phyloP scores from a whole-genome alignment of 2,113 vertebrate genomes.

The Oryzias javanicus region DNA sequence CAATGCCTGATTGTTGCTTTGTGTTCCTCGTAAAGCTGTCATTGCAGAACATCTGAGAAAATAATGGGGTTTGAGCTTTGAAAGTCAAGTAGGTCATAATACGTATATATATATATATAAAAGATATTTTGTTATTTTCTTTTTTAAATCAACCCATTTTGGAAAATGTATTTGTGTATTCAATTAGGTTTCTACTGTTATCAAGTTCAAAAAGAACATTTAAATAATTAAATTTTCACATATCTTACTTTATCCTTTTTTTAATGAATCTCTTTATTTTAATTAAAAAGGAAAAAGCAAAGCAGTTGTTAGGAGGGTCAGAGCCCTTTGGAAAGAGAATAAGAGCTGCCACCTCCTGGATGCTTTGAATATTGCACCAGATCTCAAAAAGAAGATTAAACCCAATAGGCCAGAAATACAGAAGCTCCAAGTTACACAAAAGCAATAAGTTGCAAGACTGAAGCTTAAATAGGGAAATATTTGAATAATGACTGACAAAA shows the following conservation, averaged over 20 bases:
- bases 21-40: constrained; percentile 30
- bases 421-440: neutral
- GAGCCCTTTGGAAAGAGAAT: constrained; percentile 66
- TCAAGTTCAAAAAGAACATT: too few species aligned
- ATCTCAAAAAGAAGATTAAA: constrained; percentile 6
- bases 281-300: neutral
- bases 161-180: too few species aligned
- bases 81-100: constrained; percentile 26
- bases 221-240: neutral
- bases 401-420: neutral
- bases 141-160: neutral
- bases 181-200: too few species aligned
- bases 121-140: neutral
- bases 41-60: constrained; percentile 26
- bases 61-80: constrained; percentile 18
- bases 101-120: neutral
- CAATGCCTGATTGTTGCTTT: constrained; percentile 46
- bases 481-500: neutral
- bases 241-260: neutral
- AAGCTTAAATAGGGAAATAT: neutral
- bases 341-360: constrained; percentile 81
- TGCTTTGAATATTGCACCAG: constrained; percentile 49
- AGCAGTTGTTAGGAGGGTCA: neutral
- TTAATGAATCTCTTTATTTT: neutral
- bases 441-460: neutral